These are phyloP conservation scores for Amphipoea oculea DNA, from an alignment of 2,888 invertebrate genomes.

Conservation along the genomic window DNA sequence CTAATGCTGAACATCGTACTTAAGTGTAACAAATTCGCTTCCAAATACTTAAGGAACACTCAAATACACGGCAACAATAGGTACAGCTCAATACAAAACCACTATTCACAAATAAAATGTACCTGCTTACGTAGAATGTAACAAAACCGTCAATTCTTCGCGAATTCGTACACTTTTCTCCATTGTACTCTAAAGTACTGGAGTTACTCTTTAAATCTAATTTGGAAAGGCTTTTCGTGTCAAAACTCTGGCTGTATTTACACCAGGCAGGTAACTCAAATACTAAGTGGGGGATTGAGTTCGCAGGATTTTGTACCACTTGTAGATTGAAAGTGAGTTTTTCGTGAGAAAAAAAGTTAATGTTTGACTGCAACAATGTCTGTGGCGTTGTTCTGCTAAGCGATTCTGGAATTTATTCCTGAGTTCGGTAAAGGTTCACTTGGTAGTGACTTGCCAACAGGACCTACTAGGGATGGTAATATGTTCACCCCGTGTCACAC, in stretches of 20 bases:
- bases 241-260: conserved; percentile 62
- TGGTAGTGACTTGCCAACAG: not conserved
- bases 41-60: not conserved
- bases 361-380: not conserved
- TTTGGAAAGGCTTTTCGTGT: conserved; percentile 75
- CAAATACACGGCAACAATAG: conserved; percentile 14
- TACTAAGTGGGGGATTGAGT: conserved; percentile 54
- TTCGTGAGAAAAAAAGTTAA: not conserved
- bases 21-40: not conserved
- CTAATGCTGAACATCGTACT: not conserved
- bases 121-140: not conserved
- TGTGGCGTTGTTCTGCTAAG: not conserved
- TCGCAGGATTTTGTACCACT: conserved; percentile 45
- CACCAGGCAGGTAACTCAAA: conserved; percentile 63
- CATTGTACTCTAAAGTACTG: conserved; percentile 48
- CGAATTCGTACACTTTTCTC: conserved; percentile 21
- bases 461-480: not conserved
- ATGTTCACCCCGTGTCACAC: not conserved
- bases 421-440: not conserved
- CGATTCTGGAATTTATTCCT: not conserved
- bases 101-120: conserved; percentile 31
- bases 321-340: conserved; percentile 19
- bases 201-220: conserved; percentile 71
- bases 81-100: conserved; percentile 11
- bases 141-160: conserved; percentile 38